Evolutionary conservation across 2,888 invertebrate species (phyloP).

Genomic region (Eristalinus aeneus): DNA sequence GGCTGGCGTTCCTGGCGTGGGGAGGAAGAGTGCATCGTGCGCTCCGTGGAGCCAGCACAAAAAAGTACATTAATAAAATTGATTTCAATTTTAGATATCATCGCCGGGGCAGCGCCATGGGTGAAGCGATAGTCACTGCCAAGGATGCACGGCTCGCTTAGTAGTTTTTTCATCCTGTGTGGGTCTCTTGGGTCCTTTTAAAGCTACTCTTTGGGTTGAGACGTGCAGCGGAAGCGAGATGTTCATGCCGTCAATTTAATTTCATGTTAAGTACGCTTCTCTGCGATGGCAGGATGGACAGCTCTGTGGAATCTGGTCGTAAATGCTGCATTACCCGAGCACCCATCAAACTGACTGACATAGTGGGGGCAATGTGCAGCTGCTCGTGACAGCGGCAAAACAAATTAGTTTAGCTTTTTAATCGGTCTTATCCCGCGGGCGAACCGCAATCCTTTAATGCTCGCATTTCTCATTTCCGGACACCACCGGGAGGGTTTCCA

Average conservation of each 20-base stretch:
- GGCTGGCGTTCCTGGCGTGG: neutral
- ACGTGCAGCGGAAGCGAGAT: conserved; percentile 7
- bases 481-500: neutral
- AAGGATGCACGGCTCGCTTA: conserved; percentile 34
- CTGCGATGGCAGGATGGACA: neutral
- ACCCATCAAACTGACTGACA: neutral
- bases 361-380: neutral
- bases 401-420: conserved; percentile 40
- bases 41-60: conserved; percentile 51
- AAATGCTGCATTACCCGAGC: conserved; percentile 22
- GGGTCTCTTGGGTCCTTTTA: conserved; percentile 18
- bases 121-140: neutral
- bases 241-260: conserved; percentile 54
- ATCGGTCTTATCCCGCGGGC: neutral
- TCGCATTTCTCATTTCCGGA: conserved; percentile 33
- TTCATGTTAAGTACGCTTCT: conserved; percentile 29
- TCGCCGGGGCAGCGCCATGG: conserved; percentile 12
- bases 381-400: conserved; percentile 5
- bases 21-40: conserved; percentile 38
- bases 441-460: neutral
- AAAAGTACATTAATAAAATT: conserved; percentile 69
- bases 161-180: neutral
- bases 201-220: neutral
- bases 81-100: conserved; percentile 71
- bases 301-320: conserved; percentile 8